These are phyloP conservation scores for Gallinago nigripennis DNA, from an alignment of 2,797 vertebrate species.

Conservation along the genomic window DNA sequence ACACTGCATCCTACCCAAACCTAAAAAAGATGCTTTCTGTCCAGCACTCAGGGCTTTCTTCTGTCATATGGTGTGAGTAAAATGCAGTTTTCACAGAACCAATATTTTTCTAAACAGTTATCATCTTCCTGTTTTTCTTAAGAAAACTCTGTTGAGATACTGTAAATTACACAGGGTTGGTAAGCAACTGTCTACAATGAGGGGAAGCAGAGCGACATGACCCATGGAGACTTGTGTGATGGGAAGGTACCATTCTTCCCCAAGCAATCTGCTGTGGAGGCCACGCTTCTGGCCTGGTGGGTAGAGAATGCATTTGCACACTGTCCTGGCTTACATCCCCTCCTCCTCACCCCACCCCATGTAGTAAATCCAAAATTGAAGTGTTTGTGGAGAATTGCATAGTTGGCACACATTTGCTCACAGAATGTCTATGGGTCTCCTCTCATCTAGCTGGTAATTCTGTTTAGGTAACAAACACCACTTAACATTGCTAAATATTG, in stretches of 20 bases:
- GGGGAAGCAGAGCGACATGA: neutral
- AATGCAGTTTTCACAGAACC: slow-evolving; percentile 20
- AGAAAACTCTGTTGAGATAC: slow-evolving; percentile 8
- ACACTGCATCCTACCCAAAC: neutral
- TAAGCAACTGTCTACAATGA: neutral
- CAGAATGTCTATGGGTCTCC: neutral
- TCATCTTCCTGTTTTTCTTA: slow-evolving; percentile 36
- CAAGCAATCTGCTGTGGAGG: neutral
- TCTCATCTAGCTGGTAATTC: slow-evolving; percentile 27
- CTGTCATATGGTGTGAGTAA: neutral
- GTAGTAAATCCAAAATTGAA: neutral
- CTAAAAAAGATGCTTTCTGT: neutral
- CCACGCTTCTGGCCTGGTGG: neutral
- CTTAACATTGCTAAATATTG: slow-evolving; percentile 66
- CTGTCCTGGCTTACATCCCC: neutral
- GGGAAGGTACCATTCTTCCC: neutral
- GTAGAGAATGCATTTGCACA: neutral
- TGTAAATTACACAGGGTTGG: slow-evolving; percentile 5
- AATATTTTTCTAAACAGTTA: slow-evolving; percentile 32
- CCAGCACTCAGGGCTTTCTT: neutral
- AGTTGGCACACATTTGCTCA: neutral
- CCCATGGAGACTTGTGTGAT: neutral
- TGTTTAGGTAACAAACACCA: slow-evolving; percentile 39
- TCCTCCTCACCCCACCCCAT: neutral
- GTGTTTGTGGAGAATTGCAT: slow-evolving; percentile 12